phyloP scores from a whole-genome alignment of 2,797 vertebrate genomes.

The Acrossocheilus wenchowensis region DNA sequence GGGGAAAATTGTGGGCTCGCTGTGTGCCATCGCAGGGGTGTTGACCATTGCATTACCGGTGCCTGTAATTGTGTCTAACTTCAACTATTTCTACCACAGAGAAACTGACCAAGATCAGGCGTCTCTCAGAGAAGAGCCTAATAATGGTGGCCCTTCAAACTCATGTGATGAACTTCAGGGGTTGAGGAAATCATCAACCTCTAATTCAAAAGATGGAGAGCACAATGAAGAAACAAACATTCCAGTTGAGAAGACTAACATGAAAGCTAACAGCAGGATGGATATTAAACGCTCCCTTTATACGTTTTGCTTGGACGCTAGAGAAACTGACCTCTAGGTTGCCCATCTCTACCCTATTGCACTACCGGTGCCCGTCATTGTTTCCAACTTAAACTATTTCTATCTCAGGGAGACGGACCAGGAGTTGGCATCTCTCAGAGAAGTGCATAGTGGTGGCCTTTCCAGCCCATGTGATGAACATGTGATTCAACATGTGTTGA shows the following conservation, averaged over 20 bases:
- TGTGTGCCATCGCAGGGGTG: conserved; percentile 95
- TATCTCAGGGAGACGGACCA: conserved; percentile 95
- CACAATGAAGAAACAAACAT: conserved; percentile 74
- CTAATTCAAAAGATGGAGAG: conserved; percentile 81
- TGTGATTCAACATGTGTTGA: conserved; percentile 69
- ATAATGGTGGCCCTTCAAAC: conserved; percentile 68
- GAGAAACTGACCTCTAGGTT: conserved; percentile 90
- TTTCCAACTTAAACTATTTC: conserved; percentile 98
- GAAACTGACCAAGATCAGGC: conserved; percentile 93
- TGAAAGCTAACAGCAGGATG: conserved; percentile 89
- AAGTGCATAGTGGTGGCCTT: conserved; percentile 78
- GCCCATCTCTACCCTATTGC: conserved; percentile 77
- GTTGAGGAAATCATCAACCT: conserved; percentile 77
- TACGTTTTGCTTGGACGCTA: conserved; percentile 90
- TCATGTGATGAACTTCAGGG: conserved; percentile 73
- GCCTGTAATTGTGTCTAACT: conserved; percentile 97
- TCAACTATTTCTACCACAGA: conserved; percentile 98
- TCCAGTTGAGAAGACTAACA: conserved; percentile 82
- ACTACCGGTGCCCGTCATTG: conserved; percentile 91
- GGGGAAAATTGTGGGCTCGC: conserved; percentile 94
- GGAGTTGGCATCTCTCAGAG: conserved; percentile 85
- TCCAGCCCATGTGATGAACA: conserved; percentile 69
- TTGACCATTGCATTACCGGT: conserved; percentile 95
- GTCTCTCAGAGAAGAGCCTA: conserved; percentile 85
- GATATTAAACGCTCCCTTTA: conserved; percentile 93